Conservation (phyloP, 2,113 vertebrate species). For the Lonchura striata region DNA sequence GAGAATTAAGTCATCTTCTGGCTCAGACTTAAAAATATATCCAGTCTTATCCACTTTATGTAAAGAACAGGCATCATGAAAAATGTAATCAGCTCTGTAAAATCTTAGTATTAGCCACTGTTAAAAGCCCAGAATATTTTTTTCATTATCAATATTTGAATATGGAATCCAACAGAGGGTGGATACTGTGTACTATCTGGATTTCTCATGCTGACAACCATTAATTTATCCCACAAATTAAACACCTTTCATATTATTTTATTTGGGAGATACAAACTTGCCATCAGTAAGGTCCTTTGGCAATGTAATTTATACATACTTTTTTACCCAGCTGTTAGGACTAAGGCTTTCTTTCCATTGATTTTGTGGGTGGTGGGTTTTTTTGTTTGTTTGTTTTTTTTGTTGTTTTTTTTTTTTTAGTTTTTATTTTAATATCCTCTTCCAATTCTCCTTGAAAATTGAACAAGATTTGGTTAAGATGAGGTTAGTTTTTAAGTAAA, state of each 20-base stretch:
- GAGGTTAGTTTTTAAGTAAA: constrained; percentile 71
- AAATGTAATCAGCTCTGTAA: constrained; percentile 1
- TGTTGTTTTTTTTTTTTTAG: too few species aligned
- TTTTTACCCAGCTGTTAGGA: constrained; percentile 70
- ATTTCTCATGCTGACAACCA: constrained; percentile 68
- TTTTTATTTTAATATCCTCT: not conserved
- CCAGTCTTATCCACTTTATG: not conserved
- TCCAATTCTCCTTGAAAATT: constrained; percentile 69
- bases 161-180: constrained; percentile 1
- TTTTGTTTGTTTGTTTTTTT: not conserved
- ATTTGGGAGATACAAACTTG: constrained; percentile 66
- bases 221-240: constrained; percentile 74
- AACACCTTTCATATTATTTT: constrained; percentile 75
- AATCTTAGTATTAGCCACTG: not conserved
- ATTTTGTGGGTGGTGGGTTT: not conserved
- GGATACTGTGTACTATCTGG: not conserved
- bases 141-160: not conserved
- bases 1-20: not conserved
- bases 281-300: constrained; percentile 33
- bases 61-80: not conserved
- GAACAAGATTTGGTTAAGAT: constrained; percentile 72
- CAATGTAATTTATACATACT: constrained; percentile 60
- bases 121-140: not conserved
- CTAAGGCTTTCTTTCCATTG: constrained; percentile 56
- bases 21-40: not conserved